Evolutionary conservation across 2,113 vertebrate genomes (phyloP).

Genomic region (Muntiacus muntjak): DNA sequence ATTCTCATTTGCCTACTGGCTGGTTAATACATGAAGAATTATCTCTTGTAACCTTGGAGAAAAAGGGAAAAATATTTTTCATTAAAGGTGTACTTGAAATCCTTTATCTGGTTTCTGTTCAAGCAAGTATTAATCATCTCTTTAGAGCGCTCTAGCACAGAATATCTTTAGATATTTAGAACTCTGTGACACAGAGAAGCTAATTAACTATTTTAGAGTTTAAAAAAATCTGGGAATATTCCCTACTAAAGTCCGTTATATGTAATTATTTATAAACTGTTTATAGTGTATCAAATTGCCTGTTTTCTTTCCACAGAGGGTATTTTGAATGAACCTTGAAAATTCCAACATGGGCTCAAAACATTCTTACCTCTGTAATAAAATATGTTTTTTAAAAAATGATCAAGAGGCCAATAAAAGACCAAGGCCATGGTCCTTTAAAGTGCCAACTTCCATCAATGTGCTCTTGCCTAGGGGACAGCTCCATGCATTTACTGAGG

Average conservation of each 20-base stretch:
- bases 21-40: neutral
- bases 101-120: neutral
- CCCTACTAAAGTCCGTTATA: neutral
- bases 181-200: neutral
- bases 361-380: neutral
- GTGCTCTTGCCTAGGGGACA: neutral
- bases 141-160: neutral
- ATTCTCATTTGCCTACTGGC: neutral
- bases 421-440: neutral
- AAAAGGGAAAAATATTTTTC: neutral
- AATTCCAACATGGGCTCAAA: neutral
- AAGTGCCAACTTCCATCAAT: fast-evolving
- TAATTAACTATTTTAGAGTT: neutral
- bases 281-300: neutral
- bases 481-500: neutral
- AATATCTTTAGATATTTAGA: neutral
- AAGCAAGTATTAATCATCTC: neutral
- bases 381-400: neutral
- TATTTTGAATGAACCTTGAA: neutral
- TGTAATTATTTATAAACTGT: neutral
- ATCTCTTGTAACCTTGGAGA: neutral
- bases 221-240: neutral
- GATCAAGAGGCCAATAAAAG: neutral
- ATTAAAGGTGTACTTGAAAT: neutral
- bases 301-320: neutral